Base-by-base conservation (phyloP, 2,888 invertebrate species). In the Lysandra coridon region DNA sequence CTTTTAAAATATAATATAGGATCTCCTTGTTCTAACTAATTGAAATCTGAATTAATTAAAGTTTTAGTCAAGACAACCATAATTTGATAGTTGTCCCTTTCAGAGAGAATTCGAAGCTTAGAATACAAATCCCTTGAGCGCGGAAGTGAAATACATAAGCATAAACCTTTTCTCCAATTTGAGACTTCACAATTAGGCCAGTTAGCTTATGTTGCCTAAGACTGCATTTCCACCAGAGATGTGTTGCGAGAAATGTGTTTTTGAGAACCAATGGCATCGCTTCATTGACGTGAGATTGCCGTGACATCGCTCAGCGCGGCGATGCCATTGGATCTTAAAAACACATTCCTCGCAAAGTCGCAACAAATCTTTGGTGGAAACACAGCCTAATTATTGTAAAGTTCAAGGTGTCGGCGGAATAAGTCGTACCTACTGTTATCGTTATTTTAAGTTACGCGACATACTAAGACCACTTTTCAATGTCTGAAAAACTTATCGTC, bases 21-120 rank as follows among this genome's bases (percentile, higher is more conserved):
- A 64, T 23, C 30, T 62, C 62, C 62, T 64, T 64, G 30, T 64
- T 64, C 12, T 30, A 30, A 64, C 30, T 30, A 30, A 30, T 64
- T 64, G 64, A 69, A 69, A 69, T 69, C 69, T 69, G 33, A 69
- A 69, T 37, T 33, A 69, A 69, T 69, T 69, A 14, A 69, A 5
- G 14, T 33, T 33, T 14, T 23, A 64, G 64, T 4, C 64, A 5
- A 69, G 33, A 33, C 69, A 69, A 69, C 69, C 30, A 69, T 69
- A 69, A 14, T 69, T 69, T 37, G 69, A 69, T 69, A 69, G 69
- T 69, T 37, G 14, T 4, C 69, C 69, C 69, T 17, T 64, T 33
- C 37, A 33, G 69, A 69, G 33, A 14, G 33, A 33, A 69, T 69
- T 33, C 12, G 30, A 37, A 69, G 33, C 12, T 69, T 33, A 5